phyloP scores from a whole-genome alignment of 2,888 invertebrate species.

The Eueremaeus valkanovi region DNA sequence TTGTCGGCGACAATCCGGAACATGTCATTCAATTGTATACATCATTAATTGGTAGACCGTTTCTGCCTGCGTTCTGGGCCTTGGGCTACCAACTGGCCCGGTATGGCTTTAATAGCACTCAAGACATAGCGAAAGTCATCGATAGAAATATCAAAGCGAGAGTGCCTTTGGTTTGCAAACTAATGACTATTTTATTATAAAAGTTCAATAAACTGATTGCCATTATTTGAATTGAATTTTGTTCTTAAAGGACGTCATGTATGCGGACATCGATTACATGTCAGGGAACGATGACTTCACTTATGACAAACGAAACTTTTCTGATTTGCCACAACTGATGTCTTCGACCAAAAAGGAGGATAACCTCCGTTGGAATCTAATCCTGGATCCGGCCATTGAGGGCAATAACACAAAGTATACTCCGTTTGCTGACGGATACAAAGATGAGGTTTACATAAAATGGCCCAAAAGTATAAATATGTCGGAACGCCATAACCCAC shows the following conservation, averaged over 20 bases:
- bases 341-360: background rate
- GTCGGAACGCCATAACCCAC: background rate
- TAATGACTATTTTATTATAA: slow-evolving; percentile 55
- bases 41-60: slow-evolving; percentile 67
- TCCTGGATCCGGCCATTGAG: background rate
- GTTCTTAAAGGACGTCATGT: slow-evolving; percentile 61
- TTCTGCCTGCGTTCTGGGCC: slow-evolving; percentile 81
- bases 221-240: background rate
- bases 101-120: slow-evolving; percentile 62
- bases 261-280: slow-evolving; percentile 85
- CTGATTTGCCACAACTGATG: slow-evolving; percentile 65
- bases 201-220: background rate
- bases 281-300: slow-evolving; percentile 72
- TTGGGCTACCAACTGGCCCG: slow-evolving; percentile 79
- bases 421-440: slow-evolving; percentile 2
- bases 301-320: slow-evolving; percentile 61
- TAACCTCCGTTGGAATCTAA: background rate
- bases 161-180: slow-evolving; percentile 71
- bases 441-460: background rate
- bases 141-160: slow-evolving; percentile 65
- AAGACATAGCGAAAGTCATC: slow-evolving; percentile 64
- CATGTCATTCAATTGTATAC: slow-evolving; percentile 57
- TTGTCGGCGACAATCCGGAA: slow-evolving; percentile 69
- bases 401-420: background rate
- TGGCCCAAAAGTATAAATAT: background rate